Percentiles rank a stretch among this genome's conserved stretches.
Evolutionary conservation across 1,140 invertebrate species (phyloP).

Genomic region (Drosophila kurseongensis): DNA sequence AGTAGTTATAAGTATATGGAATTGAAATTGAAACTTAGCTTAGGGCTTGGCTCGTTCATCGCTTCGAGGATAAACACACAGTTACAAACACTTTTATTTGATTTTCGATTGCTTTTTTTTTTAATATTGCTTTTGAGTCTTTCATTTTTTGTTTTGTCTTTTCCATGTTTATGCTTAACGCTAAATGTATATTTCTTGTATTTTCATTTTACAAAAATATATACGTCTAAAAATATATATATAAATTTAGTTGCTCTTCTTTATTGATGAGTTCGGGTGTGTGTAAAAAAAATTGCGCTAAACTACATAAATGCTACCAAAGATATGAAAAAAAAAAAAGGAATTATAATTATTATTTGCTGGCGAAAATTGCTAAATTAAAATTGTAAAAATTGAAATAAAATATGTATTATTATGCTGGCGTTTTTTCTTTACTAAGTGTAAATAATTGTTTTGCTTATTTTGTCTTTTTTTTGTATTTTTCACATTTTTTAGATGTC

Average conservation of each 20-base stretch:
- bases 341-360: conserved; percentile 46
- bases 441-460: conserved; percentile 46
- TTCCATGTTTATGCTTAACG: conserved; percentile 42
- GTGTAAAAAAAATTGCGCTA: conserved; percentile 74
- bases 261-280: conserved; percentile 39
- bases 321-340: conserved; percentile 68
- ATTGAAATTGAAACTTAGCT: conserved; percentile 50
- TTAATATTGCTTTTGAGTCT: conserved; percentile 83
- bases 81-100: conserved; percentile 49
- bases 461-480: conserved; percentile 39
- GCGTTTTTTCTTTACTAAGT: conserved; percentile 48
- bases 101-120: conserved; percentile 42
- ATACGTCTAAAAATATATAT: conserved; percentile 34
- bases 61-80: conserved; percentile 12
- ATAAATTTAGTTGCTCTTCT: conserved; percentile 52
- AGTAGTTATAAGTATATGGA: conserved; percentile 51
- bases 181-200: conserved; percentile 36
- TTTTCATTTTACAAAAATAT: conserved; percentile 46
- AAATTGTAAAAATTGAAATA: conserved; percentile 58
- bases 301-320: conserved; percentile 79
- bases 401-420: conserved; percentile 54
- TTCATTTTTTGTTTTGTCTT: conserved; percentile 67
- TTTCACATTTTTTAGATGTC: conserved; percentile 68
- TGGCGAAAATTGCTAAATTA: conserved; percentile 64
- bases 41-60: conserved; percentile 44